These are phyloP conservation scores for Clinocottus analis DNA, from an alignment of 2,113 vertebrate species.

Conservation along the genomic window DNA sequence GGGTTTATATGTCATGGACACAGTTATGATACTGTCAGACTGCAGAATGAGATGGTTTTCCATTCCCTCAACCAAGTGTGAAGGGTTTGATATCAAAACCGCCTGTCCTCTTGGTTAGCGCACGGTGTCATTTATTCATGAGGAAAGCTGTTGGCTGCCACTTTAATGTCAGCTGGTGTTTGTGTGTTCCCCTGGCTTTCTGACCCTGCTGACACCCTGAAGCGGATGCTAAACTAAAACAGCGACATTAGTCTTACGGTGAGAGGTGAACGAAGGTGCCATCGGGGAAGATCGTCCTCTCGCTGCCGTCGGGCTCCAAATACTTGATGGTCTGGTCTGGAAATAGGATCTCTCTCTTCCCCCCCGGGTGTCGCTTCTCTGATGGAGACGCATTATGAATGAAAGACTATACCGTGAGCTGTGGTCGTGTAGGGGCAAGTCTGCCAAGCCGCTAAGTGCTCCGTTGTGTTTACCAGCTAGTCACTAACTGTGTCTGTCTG, in stretches of 20 bases:
- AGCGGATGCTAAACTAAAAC: not conserved
- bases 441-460: no score
- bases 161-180: conserved; percentile 11
- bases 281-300: conserved; percentile 84
- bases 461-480: no score
- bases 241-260: conserved; percentile 69
- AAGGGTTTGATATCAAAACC: not conserved
- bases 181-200: not conserved
- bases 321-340: conserved; percentile 81
- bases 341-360: conserved; percentile 83
- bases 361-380: conserved; percentile 84
- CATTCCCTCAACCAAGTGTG: not conserved
- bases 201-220: conserved; percentile 9
- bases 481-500: no score
- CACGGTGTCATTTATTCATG: conserved; percentile 4
- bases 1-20: not conserved
- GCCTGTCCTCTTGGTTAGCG: conserved; percentile 10
- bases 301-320: conserved; percentile 65
- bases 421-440: not conserved
- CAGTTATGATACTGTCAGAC: not conserved
- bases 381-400: conserved; percentile 7
- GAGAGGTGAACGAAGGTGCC: conserved; percentile 81
- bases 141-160: conserved; percentile 1
- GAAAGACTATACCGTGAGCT: not conserved
- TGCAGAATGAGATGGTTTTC: not conserved